Evolutionary conservation across 2,113 vertebrate genomes (phyloP), one percentile per base, ranked within the genome.

Genomic region (Aythya baeri): DNA sequence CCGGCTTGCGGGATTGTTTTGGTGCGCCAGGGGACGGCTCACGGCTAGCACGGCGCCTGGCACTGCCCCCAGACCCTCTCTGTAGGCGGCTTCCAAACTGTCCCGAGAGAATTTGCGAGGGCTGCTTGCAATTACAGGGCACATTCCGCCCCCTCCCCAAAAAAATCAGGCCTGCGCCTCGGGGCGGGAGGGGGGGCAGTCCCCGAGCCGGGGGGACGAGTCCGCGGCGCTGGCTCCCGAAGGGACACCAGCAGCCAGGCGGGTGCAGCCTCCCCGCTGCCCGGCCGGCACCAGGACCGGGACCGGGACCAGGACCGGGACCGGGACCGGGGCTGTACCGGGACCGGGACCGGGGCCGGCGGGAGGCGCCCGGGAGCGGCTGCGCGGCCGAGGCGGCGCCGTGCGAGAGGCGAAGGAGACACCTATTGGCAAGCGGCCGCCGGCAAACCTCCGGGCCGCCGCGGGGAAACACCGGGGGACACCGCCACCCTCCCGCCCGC

Each of bases 391-490:
- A 91, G 88, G 50, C 83, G 55, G 52, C 36, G 77, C 84, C n/a
- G 81, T 75, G 85, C 85, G 65, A 74, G 71, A 94, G 78, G 81
- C 41, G 88, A 80, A 95, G 97, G 97, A 98, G 98, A 98, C 97
- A 97, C 98, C 97, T 97, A 97, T 98, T 97, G 97, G 97, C 96
- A 93, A 93, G 86, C 77, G 68, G 88, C 83, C 88, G 95, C 94
- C 92, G 87, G 88, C 80, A 65, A 86, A 77, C 49, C 91, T 68
- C 92, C 66, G 86, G 91, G 93, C 96, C 52, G 93, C 93, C 83
- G 66, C 61, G 94, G 96, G 97, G 96, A 97, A 97, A 97, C 94
- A 93, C 97, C 97, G 95, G 96, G 97, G 96, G 93, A 97, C 96
- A 94, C 97, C 89, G 58, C 94, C 86, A 62, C 29, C 76, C 76